Evolutionary conservation across 2,113 vertebrate genomes (phyloP), one percentile per base, ranked within the genome.

Genomic region (Cynoglossus semilaevis): DNA sequence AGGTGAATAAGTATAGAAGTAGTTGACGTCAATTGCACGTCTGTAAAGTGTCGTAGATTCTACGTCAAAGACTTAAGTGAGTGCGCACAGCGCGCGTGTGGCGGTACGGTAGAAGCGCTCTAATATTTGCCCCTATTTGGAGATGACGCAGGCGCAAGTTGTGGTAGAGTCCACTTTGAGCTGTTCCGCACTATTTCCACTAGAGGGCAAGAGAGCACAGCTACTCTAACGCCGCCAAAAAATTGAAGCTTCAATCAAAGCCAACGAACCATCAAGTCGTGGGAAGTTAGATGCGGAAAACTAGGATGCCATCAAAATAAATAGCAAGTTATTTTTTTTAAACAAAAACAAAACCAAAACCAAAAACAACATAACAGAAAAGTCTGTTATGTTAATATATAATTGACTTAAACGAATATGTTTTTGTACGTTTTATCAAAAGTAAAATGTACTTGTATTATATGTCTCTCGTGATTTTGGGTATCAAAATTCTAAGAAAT

Each of bases 51-150:
- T 29, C 22, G 22, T 29, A 29, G 22, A 29, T 29, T 29, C 3
- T 29, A 29, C 22, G 6, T 29, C n/a, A n/a, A n/a, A 29, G 6
- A 29, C 22, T 6, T n/a, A 43, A 9, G 1, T n/a, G 12, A 5
- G 10, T n/a, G 12, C 42, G 1, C 15, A 5, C 38, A 10, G 38
- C 38, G 10, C 53, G 46, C 74, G 29, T 53, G 14, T 11, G 57
- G 56, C 16, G 59, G 19, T 49, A 42, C 49, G 18, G 72, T 81
- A 74, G 63, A 42, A 52, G 65, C 66, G 51, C 69, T 69, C 77
- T 72, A 82, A 80, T 81, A 69, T 81, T 86, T 86, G 80, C 75
- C 86, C 87, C 82, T 87, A 88, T 87, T 86, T 87, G 85, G 86
- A 86, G 76, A 69, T 77, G 42, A 44, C 43, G 54, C 52, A 42